Conservation (phyloP, 2,888 invertebrate genomes). For the Synergus umbraculus region DNA sequence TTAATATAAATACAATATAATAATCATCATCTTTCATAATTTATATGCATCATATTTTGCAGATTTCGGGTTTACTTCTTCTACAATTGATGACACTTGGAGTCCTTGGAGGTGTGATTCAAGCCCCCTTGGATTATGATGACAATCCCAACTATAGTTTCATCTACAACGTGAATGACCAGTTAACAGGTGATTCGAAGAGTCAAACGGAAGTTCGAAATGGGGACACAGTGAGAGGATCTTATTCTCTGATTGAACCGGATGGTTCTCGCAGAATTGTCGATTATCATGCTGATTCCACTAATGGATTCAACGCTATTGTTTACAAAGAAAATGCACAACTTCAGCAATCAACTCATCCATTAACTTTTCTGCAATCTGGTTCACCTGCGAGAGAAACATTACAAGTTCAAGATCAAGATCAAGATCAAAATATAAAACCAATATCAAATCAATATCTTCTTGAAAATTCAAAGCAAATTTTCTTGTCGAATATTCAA, state of each 20-base stretch:
- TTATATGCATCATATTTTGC: neutral
- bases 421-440: neutral
- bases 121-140: neutral
- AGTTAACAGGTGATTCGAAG: conserved; percentile 70
- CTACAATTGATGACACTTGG: neutral
- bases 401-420: neutral
- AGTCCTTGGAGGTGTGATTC: neutral
- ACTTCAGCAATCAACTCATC: neutral
- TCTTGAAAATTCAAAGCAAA: neutral
- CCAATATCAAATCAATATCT: neutral
- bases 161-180: conserved; percentile 70
- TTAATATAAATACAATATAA: too few species aligned
- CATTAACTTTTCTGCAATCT: neutral
- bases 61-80: neutral
- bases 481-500: neutral
- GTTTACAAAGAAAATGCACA: neutral
- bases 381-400: neutral
- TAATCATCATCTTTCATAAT: too few species aligned
- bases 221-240: conserved; percentile 70
- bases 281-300: conserved; percentile 70
- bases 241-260: conserved; percentile 71
- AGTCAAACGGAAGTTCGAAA: conserved; percentile 70
- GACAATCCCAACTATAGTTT: conserved; percentile 48
- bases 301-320: conserved; percentile 70
- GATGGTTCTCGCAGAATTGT: conserved; percentile 71